Conservation (phyloP, 2,797 vertebrate species). For the Sebastes vulpes region DNA sequence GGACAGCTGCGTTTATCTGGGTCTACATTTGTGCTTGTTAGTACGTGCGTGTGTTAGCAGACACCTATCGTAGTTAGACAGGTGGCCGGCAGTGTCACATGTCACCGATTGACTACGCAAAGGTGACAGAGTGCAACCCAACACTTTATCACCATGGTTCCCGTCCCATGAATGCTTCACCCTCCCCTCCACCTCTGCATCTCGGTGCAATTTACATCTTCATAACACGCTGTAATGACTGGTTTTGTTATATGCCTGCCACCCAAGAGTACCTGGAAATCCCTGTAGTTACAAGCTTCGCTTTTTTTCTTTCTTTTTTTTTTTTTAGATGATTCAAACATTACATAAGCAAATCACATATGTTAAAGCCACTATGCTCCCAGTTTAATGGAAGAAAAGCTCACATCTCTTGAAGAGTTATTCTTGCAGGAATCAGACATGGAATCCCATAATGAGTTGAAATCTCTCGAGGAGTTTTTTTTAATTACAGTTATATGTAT, state of each 20-base stretch:
- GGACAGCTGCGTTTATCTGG: slow-evolving; percentile 57
- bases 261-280: slow-evolving; percentile 43
- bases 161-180: slow-evolving; percentile 46
- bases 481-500: background rate
- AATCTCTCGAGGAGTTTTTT: background rate
- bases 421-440: background rate
- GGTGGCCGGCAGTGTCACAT: slow-evolving; percentile 78
- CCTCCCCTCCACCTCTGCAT: slow-evolving; percentile 39
- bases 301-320: background rate
- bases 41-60: slow-evolving; percentile 42
- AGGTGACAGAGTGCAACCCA: slow-evolving; percentile 71
- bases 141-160: slow-evolving; percentile 65
- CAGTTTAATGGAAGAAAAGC: background rate
- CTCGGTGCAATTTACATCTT: slow-evolving; percentile 61
- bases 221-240: slow-evolving; percentile 50
- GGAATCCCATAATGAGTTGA: background rate
- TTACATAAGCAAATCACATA: background rate
- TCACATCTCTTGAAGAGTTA: background rate
- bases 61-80: slow-evolving; percentile 66
- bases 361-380: background rate
- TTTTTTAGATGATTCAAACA: background rate
- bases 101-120: slow-evolving; percentile 77
- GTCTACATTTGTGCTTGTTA: slow-evolving; percentile 23
- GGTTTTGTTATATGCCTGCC: slow-evolving; percentile 45
- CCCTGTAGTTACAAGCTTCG: background rate